Evolutionary conservation across 2,113 vertebrate species (phyloP).

Genomic region (Himantopus leucocephalus): DNA sequence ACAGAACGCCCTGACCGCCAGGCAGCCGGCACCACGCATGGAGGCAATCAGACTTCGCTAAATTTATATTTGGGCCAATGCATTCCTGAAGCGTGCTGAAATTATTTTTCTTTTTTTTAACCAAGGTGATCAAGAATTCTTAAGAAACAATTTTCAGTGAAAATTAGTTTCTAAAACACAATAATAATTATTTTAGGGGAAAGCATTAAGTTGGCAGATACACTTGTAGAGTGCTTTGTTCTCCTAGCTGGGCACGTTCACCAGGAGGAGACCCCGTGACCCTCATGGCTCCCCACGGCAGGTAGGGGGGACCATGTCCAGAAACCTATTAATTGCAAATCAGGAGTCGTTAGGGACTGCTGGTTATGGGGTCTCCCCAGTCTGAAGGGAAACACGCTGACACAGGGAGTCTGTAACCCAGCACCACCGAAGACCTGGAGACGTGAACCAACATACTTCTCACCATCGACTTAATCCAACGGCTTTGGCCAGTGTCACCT

Average conservation of each 20-base stretch:
- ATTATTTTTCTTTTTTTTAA: neutral
- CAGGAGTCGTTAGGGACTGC: neutral
- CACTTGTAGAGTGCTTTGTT: neutral
- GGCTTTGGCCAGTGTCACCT: neutral
- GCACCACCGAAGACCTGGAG: neutral
- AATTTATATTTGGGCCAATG: neutral
- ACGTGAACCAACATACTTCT: fast-evolving
- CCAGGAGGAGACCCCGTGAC: neutral
- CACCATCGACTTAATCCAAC: neutral
- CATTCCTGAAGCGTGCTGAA: neutral
- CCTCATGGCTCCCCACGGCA: fast-evolving
- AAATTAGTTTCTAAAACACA: neutral
- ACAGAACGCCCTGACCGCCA: neutral
- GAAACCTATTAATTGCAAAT: neutral
- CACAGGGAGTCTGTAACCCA: fast-evolving
- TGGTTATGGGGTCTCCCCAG: too few relatives aligned
- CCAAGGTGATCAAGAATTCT: neutral
- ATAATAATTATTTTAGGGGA: neutral
- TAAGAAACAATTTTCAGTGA: neutral
- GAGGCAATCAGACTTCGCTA: neutral
- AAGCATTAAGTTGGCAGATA: neutral
- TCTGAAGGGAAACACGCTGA: fast-evolving
- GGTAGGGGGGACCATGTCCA: neutral
- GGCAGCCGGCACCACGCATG: neutral
- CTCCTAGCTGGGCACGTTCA: fast-evolving